Evolutionary conservation across 2,113 vertebrate species (phyloP).

Genomic region (Elachura formosa): DNA sequence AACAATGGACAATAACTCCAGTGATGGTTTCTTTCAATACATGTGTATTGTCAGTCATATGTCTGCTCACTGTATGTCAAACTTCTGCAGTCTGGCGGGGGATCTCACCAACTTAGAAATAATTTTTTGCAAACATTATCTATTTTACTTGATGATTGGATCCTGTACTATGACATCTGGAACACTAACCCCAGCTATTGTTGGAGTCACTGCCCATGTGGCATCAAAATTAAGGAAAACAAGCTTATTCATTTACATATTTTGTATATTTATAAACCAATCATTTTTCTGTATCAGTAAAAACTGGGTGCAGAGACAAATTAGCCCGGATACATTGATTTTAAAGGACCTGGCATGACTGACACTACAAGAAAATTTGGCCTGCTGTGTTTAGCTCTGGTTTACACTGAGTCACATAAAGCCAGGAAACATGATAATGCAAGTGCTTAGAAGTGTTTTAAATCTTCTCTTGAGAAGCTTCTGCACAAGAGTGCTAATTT

Average conservation of each 20-base stretch:
- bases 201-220: background rate
- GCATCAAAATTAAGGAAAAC: conserved; percentile 10
- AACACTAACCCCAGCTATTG: background rate
- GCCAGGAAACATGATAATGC: background rate
- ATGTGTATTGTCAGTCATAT: background rate
- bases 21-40: background rate
- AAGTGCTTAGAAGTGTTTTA: background rate
- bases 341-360: background rate
- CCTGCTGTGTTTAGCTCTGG: background rate
- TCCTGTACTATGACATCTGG: background rate
- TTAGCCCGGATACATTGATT: background rate
- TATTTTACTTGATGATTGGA: background rate
- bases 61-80: background rate
- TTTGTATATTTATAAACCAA: conserved; percentile 10
- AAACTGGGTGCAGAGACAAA: background rate
- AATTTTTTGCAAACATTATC: background rate
- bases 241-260: background rate
- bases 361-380: background rate
- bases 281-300: background rate
- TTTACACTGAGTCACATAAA: background rate
- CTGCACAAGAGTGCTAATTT: background rate
- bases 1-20: background rate
- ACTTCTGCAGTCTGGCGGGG: background rate
- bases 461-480: background rate
- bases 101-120: background rate